phyloP scores from a whole-genome alignment of 2,888 invertebrate species.

The Alcis repandata region DNA sequence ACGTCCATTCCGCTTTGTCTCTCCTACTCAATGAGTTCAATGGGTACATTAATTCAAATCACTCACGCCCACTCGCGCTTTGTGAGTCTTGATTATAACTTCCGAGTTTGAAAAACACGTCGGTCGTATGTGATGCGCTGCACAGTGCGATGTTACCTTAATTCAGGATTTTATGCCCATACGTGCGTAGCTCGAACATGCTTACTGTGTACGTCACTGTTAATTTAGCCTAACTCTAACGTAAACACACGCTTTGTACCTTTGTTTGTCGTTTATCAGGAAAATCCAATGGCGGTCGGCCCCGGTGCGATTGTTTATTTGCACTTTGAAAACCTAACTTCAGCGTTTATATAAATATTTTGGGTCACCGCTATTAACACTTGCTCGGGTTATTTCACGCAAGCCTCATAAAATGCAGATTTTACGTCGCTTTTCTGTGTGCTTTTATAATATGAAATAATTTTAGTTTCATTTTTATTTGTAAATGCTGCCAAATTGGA shows the following conservation, averaged over 20 bases:
- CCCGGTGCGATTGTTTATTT: conserved; percentile 22
- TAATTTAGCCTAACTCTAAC: conserved; percentile 32
- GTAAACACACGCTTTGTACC: conserved; percentile 29
- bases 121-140: background rate
- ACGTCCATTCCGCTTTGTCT: too few relatives aligned
- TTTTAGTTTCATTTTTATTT: background rate
- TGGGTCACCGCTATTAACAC: conserved; percentile 6
- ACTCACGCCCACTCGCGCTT: too few relatives aligned
- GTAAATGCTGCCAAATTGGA: conserved; percentile 1
- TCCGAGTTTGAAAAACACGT: background rate
- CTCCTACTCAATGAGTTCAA: too few relatives aligned
- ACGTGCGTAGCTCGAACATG: conserved; percentile 33
- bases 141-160: conserved; percentile 16
- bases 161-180: conserved; percentile 36
- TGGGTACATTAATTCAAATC: too few relatives aligned
- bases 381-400: background rate
- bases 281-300: conserved; percentile 20
- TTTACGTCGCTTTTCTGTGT: too few relatives aligned
- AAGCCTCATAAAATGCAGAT: background rate
- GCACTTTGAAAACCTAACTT: conserved; percentile 2
- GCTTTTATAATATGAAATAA: background rate
- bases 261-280: conserved; percentile 34
- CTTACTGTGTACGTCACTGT: conserved; percentile 26
- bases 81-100: too few relatives aligned
- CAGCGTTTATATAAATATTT: conserved; percentile 1